These are phyloP conservation scores for Nycticryphes semicollaris DNA, from an alignment of 2,113 vertebrate species.

Conservation along the genomic window DNA sequence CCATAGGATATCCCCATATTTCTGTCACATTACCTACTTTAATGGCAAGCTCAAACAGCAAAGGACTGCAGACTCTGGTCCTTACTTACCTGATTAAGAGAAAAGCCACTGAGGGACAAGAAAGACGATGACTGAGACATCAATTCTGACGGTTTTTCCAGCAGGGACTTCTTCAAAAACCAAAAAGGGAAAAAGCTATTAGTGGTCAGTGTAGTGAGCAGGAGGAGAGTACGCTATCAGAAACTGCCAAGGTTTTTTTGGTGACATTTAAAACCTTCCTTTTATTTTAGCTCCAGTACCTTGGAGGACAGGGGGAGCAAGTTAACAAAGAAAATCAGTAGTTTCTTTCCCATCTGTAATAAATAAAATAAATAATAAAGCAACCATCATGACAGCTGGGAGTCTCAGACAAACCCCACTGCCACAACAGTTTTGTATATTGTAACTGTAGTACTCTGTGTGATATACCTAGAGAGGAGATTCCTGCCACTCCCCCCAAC, in stretches of 20 bases:
- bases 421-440: not conserved
- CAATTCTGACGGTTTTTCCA: constrained; percentile 89
- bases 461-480: not conserved
- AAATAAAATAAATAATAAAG: not conserved
- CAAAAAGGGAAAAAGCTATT: not conserved
- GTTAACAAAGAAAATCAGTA: not conserved
- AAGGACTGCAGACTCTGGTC: not conserved
- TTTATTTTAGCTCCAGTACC: not conserved
- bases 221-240: not conserved
- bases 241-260: not conserved
- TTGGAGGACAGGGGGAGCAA: not conserved
- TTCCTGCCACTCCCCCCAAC: not conserved
- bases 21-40: not conserved
- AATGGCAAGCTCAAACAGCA: not conserved
- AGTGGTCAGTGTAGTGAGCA: not conserved
- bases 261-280: not conserved
- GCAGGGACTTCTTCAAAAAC: constrained; percentile 82
- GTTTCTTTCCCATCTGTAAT: not conserved
- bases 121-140: constrained; percentile 88
- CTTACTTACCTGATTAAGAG: constrained; percentile 88
- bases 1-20: not conserved
- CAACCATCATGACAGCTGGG: not conserved
- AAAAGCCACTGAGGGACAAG: constrained; percentile 90
- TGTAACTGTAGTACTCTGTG: not conserved
- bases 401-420: not conserved